These are phyloP conservation scores for Uromys caudimaculatus DNA, from an alignment of 2,797 vertebrate genomes.

Conservation along the genomic window DNA sequence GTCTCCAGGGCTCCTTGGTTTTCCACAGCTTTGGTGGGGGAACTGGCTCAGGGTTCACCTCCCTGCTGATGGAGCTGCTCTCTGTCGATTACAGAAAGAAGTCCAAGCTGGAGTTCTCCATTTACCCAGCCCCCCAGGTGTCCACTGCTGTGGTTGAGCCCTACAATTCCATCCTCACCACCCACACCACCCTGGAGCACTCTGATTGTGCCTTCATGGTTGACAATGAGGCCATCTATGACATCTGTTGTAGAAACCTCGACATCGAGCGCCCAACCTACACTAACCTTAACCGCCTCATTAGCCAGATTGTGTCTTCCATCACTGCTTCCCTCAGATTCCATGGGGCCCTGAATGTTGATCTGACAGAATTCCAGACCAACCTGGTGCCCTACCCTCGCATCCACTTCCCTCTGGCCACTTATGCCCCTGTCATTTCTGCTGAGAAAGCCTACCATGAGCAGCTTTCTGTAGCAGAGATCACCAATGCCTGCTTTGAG, in stretches of 20 bases:
- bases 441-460: constrained; percentile 89
- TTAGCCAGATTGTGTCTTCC: too few species aligned
- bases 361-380: too few species aligned
- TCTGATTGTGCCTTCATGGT: constrained; percentile 91
- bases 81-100: constrained; percentile 89
- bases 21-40: constrained; percentile 90
- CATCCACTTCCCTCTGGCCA: too few species aligned
- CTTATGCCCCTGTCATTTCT: constrained; percentile 84
- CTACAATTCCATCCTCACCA: constrained; percentile 87
- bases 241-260: constrained; percentile 89
- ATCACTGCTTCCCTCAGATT: too few species aligned
- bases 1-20: constrained; percentile 87
- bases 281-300: constrained; percentile 84
- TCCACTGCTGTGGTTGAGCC: constrained; percentile 86
- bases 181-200: constrained; percentile 89
- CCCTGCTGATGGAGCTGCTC: constrained; percentile 88
- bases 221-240: constrained; percentile 90
- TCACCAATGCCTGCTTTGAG: constrained; percentile 89
- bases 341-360: too few species aligned
- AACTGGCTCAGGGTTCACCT: constrained; percentile 89
- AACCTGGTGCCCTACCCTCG: too few species aligned
- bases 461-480: constrained; percentile 88
- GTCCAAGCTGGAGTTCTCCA: constrained; percentile 90
- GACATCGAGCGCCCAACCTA: constrained; percentile 89
- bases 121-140: constrained; percentile 88